Base-by-base conservation (phyloP, 2,888 invertebrate species). In the Graphium colonna region DNA sequence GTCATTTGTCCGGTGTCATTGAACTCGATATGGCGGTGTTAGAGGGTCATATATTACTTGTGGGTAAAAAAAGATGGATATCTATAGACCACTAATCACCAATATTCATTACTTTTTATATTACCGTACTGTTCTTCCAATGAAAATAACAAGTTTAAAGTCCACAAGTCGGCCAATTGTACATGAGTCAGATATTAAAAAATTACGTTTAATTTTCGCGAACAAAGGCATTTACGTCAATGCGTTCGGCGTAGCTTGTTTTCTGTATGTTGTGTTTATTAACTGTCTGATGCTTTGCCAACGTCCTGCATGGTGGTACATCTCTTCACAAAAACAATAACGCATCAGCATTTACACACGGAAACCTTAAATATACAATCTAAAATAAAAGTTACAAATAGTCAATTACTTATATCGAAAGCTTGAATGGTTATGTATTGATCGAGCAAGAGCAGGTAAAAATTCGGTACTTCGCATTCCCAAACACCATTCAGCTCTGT, bases 41-140 rank as follows among this genome's bases (percentile, higher is more conserved):
- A 60, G 54, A 52, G 59, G 49, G 62, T 55, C 64, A 65, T 69
- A 63, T 64, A 69, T 73, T 69, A 73, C 72, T 71, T 71, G 74
- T 75, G 74, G 71, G 73, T 71, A 73, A 64, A 50, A 64, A 66
- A 60, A 64, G 49, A 59, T 63, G 62, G 59, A 60, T 64, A 65
- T 65, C 66, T 65, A 66, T 67, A 55, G 62, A 61, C 63, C 68
- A 71, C 71, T 76, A 71, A 60, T 59, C 55, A 53, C 54, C 59
- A 45, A 59, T 60, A 66, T 73, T 69, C 71, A 71, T 73, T 67
- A 64, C 61, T 63, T 60, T 55, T 52, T 60, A 58, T 60, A 55
- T 47, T 47, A 41, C 53, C 52, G 51, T 56, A 48, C 46, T 47
- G 26, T 47, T 36, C 41, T 47, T 43, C 38, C 9, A 38, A 39